Conservation (phyloP, 2,888 invertebrate species). For the Sarcophaga variegata region DNA sequence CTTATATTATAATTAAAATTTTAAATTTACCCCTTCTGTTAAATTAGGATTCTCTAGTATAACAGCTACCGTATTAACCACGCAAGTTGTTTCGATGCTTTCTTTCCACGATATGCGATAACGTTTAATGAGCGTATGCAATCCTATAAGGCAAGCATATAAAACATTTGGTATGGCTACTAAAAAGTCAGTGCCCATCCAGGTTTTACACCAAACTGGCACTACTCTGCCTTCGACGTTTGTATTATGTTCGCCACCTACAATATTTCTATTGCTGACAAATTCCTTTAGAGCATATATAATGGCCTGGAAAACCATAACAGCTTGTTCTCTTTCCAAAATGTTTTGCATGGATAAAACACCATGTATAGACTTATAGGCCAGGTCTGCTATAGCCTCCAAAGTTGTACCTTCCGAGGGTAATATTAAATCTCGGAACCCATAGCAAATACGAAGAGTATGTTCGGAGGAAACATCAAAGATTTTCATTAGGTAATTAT, state of each 20-base stretch:
- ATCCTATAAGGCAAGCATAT: slow-evolving; percentile 86
- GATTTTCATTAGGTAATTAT: slow-evolving; percentile 84
- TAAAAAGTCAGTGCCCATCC: slow-evolving; percentile 79
- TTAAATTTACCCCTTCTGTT: slow-evolving; percentile 82
- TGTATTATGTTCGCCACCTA: slow-evolving; percentile 16
- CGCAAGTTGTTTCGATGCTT: slow-evolving; percentile 88
- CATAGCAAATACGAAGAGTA: slow-evolving; percentile 85
- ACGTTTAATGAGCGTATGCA: slow-evolving; percentile 86
- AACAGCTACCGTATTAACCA: slow-evolving; percentile 83
- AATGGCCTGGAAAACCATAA: slow-evolving; percentile 85
- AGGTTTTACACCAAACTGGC: slow-evolving; percentile 33
- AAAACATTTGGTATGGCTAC: slow-evolving; percentile 83
- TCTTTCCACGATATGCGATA: slow-evolving; percentile 90
- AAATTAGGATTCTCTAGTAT: slow-evolving; percentile 83
- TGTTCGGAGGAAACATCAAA: slow-evolving; percentile 85
- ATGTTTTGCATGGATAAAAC: slow-evolving; percentile 82
- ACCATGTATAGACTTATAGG: slow-evolving; percentile 80
- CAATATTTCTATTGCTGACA: slow-evolving; percentile 70
- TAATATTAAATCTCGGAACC: slow-evolving; percentile 82
- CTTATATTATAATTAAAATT: not conserved
- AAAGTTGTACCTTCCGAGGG: slow-evolving; percentile 72
- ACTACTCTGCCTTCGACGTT: slow-evolving; percentile 37
- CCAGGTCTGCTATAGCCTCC: slow-evolving; percentile 75
- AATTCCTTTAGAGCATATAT: slow-evolving; percentile 85
- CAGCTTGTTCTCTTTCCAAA: slow-evolving; percentile 85